These are phyloP conservation scores for Sycophila texana DNA, from an alignment of 2,888 invertebrate genomes.

Conservation along the genomic window DNA sequence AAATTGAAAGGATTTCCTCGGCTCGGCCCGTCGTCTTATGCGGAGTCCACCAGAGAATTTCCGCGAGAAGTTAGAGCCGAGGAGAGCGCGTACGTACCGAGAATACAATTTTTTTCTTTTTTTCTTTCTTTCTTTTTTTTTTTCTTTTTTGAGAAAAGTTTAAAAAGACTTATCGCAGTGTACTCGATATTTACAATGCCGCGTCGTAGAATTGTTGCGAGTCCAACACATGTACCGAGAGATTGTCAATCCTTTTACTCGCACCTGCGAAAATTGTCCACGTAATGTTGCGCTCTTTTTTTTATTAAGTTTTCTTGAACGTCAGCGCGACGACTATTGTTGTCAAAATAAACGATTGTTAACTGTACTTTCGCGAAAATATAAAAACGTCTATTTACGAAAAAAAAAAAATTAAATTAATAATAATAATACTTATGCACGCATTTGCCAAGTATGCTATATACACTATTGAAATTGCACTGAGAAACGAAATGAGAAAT, in stretches of 20 bases:
- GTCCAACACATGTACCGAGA: too few species aligned
- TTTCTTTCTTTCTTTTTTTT: background rate
- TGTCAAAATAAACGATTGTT: slow-evolving; percentile 31
- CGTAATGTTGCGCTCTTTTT: background rate
- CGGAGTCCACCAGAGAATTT: slow-evolving; percentile 21
- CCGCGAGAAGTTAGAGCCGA: background rate
- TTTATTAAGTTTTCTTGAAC: slow-evolving; percentile 1
- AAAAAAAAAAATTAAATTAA: background rate
- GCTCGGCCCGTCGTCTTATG: slow-evolving; percentile 17
- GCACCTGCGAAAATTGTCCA: background rate
- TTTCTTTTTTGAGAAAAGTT: background rate
- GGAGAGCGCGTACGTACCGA: slow-evolving; percentile 19
- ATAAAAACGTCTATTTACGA: slow-evolving; percentile 35
- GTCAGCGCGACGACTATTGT: slow-evolving; percentile 5
- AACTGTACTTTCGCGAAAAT: slow-evolving; percentile 35
- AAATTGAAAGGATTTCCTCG: slow-evolving; percentile 50
- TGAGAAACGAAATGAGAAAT: slow-evolving; percentile 45
- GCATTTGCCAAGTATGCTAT: slow-evolving; percentile 11
- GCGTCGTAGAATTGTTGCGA: too few species aligned
- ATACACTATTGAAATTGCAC: slow-evolving; percentile 32
- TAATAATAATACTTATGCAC: slow-evolving; percentile 14
- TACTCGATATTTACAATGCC: too few species aligned
- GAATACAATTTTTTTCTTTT: background rate
- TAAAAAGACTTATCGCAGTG: too few species aligned
- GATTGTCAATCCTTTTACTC: background rate